Evolutionary conservation across 2,888 invertebrate species (phyloP).

Genomic region (Tiliacea citrago): DNA sequence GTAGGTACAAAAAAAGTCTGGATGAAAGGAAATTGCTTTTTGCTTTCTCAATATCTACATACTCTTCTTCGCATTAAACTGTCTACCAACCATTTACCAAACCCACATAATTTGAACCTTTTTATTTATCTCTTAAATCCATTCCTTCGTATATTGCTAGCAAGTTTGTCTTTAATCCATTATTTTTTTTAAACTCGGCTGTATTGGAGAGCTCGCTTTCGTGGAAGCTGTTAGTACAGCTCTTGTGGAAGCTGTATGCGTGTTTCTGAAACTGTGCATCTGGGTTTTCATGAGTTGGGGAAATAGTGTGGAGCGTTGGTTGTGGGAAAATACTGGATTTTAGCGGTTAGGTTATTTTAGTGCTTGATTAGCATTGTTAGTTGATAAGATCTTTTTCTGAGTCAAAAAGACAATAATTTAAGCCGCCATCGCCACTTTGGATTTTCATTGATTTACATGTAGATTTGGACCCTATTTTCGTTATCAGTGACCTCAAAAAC

Average conservation of each 20-base stretch:
- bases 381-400: not conserved
- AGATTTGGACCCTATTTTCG: not conserved
- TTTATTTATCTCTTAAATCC: constrained; percentile 42
- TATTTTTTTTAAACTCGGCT: constrained; percentile 67
- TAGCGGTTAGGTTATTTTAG: not conserved
- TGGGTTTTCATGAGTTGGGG: not conserved
- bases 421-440: not conserved
- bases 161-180: constrained; percentile 72
- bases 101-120: constrained; percentile 23
- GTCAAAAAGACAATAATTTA: not conserved
- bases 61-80: not conserved
- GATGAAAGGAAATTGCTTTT: constrained; percentile 26
- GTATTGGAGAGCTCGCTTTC: constrained; percentile 39
- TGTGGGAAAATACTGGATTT: not conserved
- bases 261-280: constrained; percentile 15
- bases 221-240: constrained; percentile 39
- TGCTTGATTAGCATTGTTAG: not conserved
- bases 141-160: constrained; percentile 14
- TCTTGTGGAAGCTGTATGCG: constrained; percentile 38
- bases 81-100: not conserved
- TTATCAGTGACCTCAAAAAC: not conserved
- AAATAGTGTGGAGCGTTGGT: not conserved
- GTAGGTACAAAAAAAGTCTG: not conserved
- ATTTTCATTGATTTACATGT: too few species aligned
- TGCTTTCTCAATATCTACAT: constrained; percentile 13